phyloP scores from a whole-genome alignment of 2,888 invertebrate genomes.

The Sinopyrophorus schimmeli region DNA sequence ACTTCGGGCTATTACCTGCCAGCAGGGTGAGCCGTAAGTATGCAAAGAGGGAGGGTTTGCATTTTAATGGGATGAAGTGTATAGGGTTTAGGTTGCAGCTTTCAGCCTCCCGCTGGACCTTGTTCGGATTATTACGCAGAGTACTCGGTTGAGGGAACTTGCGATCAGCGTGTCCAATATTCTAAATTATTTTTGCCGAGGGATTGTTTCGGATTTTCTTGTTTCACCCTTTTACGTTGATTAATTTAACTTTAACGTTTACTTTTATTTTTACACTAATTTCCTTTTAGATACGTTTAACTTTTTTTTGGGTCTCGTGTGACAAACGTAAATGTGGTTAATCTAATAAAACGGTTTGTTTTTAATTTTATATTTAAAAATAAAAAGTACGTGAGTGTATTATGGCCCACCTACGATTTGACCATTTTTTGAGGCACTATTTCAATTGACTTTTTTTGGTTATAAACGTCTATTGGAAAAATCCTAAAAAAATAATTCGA shows the following conservation, averaged over 20 bases:
- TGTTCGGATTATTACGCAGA: conserved; percentile 28
- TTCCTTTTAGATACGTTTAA: no score
- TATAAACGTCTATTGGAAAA: no score
- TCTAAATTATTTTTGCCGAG: conserved; percentile 23
- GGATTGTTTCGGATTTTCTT: conserved; percentile 26
- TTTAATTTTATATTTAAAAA: no score
- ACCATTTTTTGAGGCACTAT: no score
- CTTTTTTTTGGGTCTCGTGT: no score
- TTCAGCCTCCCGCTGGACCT: conserved; percentile 26
- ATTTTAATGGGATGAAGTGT: conserved; percentile 30
- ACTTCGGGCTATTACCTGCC: conserved; percentile 31
- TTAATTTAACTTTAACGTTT: conserved; percentile 15
- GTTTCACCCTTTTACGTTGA: conserved; percentile 20
- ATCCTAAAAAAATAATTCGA: no score
- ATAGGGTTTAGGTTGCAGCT: conserved; percentile 24
- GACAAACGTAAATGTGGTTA: no score
- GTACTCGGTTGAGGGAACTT: conserved; percentile 23
- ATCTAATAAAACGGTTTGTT: no score
- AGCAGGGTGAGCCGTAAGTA: conserved; percentile 28
- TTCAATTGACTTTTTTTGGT: no score
- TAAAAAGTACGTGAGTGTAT: no score
- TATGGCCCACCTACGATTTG: no score
- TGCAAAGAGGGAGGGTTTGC: conserved; percentile 32
- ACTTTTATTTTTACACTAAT: conserved; percentile 4
- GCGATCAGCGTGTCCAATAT: conserved; percentile 27